Evolutionary conservation across 2,113 vertebrate species (phyloP).

Genomic region (Physeter macrocephalus): DNA sequence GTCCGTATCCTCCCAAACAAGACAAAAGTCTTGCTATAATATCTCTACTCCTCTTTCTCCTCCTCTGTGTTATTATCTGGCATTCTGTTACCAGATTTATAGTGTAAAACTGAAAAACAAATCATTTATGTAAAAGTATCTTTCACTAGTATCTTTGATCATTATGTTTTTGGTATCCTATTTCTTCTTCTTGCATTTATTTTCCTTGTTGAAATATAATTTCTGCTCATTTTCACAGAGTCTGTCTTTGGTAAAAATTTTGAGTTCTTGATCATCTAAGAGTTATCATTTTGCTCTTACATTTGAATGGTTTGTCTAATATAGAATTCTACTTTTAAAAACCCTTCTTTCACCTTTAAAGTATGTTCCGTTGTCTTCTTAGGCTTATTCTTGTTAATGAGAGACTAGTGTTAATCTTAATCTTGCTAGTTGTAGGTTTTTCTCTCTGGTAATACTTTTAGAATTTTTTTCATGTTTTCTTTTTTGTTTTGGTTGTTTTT

Average conservation of each 20-base stretch:
- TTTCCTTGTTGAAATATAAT: background rate
- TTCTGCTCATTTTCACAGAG: background rate
- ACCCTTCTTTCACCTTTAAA: background rate
- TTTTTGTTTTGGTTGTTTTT: background rate
- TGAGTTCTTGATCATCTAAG: background rate
- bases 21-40: background rate
- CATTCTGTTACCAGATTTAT: background rate
- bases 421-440: background rate
- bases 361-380: background rate
- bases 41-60: background rate
- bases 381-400: background rate
- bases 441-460: background rate
- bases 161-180: background rate
- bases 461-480: background rate
- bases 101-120: background rate
- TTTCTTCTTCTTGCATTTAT: background rate
- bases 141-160: background rate
- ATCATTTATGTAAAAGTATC: background rate
- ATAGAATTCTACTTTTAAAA: background rate
- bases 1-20: background rate
- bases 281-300: background rate
- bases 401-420: background rate
- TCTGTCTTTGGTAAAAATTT: background rate
- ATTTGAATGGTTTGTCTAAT: background rate
- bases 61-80: background rate